Evolutionary conservation across 1,140 invertebrate species (phyloP).

Genomic region (Asobara japonica): DNA sequence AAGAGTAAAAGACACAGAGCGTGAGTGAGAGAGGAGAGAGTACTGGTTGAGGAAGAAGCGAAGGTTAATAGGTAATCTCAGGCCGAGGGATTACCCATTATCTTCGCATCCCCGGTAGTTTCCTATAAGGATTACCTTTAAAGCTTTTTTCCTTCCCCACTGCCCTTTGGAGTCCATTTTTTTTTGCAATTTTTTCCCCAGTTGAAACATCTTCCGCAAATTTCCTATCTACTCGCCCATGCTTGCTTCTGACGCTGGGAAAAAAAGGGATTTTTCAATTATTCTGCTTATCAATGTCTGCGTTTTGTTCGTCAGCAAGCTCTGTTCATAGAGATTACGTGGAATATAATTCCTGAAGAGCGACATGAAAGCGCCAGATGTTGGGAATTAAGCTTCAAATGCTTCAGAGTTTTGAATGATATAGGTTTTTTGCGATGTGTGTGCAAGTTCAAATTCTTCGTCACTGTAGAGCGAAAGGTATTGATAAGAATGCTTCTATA

Average conservation of each 20-base stretch:
- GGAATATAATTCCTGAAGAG: too few relatives aligned
- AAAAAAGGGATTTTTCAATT: not conserved
- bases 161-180: not conserved
- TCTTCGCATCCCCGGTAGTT: conserved; percentile 36
- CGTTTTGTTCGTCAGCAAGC: too few relatives aligned
- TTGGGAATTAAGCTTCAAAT: too few relatives aligned
- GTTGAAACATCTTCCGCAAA: conserved; percentile 4
- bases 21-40: not conserved
- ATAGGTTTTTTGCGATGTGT: too few relatives aligned
- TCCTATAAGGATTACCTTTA: conserved; percentile 30
- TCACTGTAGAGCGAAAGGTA: too few relatives aligned
- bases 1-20: not conserved
- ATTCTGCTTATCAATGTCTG: not conserved
- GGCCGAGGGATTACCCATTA: conserved; percentile 44
- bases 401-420: too few relatives aligned
- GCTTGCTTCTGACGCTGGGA: not conserved
- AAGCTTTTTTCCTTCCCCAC: conserved; percentile 13
- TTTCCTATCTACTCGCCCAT: not conserved
- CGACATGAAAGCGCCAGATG: too few relatives aligned
- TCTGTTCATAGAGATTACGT: too few relatives aligned
- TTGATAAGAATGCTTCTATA: too few relatives aligned
- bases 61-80: conserved; percentile 44
- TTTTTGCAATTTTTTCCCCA: not conserved
- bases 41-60: conserved; percentile 11
- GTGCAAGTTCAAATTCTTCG: too few relatives aligned